Evolutionary conservation across 2,888 invertebrate species (phyloP).

Genomic region (Sinotaia quadrata): DNA sequence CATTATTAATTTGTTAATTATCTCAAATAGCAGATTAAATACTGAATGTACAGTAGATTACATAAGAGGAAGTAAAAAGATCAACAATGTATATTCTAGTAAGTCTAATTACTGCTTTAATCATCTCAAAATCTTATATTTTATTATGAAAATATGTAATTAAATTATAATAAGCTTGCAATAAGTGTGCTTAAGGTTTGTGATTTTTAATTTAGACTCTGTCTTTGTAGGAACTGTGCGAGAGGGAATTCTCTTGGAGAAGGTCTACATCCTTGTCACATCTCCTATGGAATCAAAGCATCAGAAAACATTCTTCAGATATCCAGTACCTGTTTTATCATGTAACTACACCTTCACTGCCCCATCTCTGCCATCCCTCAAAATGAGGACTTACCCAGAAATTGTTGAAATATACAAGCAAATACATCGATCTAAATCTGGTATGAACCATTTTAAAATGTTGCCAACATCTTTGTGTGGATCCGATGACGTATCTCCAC

Average conservation of each 20-base stretch:
- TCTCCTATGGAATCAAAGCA: background rate
- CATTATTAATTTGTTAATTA: too few species aligned
- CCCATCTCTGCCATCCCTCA: background rate
- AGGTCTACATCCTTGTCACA: slow-evolving; percentile 16
- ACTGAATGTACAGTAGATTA: too few species aligned
- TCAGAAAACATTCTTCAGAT: slow-evolving; percentile 18
- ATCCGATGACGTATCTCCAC: slow-evolving; percentile 16
- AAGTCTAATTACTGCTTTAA: too few species aligned
- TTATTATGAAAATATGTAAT: too few species aligned
- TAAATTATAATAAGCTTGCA: too few species aligned
- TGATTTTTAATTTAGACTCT: too few species aligned
- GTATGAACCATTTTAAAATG: slow-evolving; percentile 18
- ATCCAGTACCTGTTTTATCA: slow-evolving; percentile 4
- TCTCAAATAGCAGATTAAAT: too few species aligned
- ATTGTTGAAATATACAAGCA: slow-evolving; percentile 21
- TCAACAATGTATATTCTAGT: too few species aligned
- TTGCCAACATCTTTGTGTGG: slow-evolving; percentile 15
- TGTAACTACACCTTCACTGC: slow-evolving; percentile 11
- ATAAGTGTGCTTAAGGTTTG: too few species aligned
- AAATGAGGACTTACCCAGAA: slow-evolving; percentile 24
- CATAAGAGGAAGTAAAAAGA: too few species aligned
- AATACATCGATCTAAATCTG: slow-evolving; percentile 20
- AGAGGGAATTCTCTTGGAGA: slow-evolving; percentile 25
- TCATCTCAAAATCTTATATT: too few species aligned
- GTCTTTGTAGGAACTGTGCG: slow-evolving; percentile 3